Conservation (phyloP, 2,797 vertebrate species). For the Schizopygopsis malacanthus region DNA sequence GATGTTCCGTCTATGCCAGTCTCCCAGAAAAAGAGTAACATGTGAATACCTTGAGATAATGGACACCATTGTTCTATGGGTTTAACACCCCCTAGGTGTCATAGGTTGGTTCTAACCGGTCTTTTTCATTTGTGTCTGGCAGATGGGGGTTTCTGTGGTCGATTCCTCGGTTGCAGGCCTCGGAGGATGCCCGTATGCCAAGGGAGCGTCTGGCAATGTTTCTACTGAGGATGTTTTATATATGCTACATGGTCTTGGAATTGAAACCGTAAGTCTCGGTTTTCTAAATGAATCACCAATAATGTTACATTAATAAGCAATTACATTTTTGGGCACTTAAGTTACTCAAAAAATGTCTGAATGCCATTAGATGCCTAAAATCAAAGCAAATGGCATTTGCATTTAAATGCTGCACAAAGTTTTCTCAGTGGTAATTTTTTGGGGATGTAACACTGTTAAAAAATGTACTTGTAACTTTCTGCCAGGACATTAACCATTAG, state of each 20-base stretch:
- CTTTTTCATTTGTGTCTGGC: conserved; percentile 59
- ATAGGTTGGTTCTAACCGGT: conserved; percentile 62
- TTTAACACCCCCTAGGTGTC: conserved; percentile 51
- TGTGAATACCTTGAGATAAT: conserved; percentile 67
- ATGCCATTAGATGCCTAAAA: neutral
- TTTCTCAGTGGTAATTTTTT: neutral
- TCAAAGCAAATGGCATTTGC: neutral
- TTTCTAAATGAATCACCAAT: neutral
- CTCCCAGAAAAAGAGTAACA: conserved; percentile 59
- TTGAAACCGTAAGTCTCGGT: conserved; percentile 80
- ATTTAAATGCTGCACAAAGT: neutral
- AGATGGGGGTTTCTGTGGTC: conserved; percentile 87
- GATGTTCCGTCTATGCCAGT: conserved; percentile 36
- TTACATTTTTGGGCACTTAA: neutral
- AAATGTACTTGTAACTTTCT: neutral
- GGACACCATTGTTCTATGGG: conserved; percentile 71
- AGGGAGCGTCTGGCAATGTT: conserved; percentile 86
- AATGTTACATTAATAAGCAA: neutral
- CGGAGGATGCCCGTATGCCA: conserved; percentile 86
- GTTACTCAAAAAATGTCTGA: neutral
- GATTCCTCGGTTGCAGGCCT: conserved; percentile 86
- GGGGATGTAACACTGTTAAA: neutral
- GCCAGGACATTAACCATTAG: neutral
- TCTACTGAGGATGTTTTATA: conserved; percentile 87
- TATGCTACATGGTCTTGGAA: conserved; percentile 86